Conservation (phyloP, 2,113 vertebrate genomes). For the Nothoprocta perdicaria region DNA sequence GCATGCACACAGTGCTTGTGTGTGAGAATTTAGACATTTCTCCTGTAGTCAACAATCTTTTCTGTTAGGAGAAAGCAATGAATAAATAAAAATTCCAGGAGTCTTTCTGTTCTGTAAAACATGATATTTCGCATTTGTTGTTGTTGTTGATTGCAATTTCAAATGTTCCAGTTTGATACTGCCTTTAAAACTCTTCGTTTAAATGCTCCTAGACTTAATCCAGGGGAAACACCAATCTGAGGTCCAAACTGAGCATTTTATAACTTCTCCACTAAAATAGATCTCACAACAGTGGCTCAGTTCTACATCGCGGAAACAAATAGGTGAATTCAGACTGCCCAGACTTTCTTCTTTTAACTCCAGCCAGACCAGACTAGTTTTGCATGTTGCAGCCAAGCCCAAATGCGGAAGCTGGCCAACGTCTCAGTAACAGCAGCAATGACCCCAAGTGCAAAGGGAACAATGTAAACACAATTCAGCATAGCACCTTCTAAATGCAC, state of each 20-base stretch:
- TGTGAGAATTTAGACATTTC: neutral
- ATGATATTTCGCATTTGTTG: neutral
- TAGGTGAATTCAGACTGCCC: neutral
- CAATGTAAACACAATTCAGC: neutral
- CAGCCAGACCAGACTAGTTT: neutral
- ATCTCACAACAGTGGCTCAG: neutral
- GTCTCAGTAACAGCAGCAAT: neutral
- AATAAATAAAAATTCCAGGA: conserved; percentile 3
- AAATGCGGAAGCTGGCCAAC: neutral
- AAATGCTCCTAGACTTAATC: neutral
- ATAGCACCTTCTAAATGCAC: neutral
- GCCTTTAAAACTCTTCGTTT: neutral
- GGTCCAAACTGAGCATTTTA: neutral
- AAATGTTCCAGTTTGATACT: neutral
- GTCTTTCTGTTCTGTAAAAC: neutral
- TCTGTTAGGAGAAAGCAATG: neutral
- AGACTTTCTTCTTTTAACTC: neutral
- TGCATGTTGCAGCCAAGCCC: neutral
- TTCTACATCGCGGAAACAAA: neutral
- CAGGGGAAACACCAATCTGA: neutral
- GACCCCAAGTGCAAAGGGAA: neutral
- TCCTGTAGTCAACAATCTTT: neutral
- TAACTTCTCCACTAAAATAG: neutral
- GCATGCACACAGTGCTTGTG: neutral
- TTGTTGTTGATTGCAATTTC: neutral